Conservation (phyloP, 2,113 vertebrate species). For the Rhinopomastus cyanomelas region DNA sequence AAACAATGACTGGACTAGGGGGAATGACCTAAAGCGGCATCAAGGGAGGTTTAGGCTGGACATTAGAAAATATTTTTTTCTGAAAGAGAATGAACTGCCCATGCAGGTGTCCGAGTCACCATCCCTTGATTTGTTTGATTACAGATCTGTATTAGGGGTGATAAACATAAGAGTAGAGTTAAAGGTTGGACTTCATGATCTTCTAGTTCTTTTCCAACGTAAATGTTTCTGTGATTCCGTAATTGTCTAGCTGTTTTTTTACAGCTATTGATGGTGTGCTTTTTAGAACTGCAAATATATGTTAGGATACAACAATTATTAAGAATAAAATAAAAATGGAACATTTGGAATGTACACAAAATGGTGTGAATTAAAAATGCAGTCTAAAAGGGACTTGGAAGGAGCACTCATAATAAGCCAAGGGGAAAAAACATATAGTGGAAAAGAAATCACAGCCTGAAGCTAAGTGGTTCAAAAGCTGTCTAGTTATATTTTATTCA, state of each 20-base stretch:
- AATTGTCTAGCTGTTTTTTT: not conserved
- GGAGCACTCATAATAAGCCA: not conserved
- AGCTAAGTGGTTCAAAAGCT: not conserved
- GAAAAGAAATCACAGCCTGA: not conserved
- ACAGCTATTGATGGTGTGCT: not conserved
- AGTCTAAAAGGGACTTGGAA: not conserved
- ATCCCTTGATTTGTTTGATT: no score
- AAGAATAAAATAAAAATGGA: not conserved
- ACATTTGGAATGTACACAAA: not conserved
- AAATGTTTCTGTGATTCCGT: not conserved
- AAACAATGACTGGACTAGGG: no score
- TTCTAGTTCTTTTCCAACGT: no score
- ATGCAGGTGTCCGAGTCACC: no score
- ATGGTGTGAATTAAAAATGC: not conserved
- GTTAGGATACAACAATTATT: not conserved
- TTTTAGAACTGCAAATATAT: not conserved
- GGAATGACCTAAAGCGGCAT: no score
- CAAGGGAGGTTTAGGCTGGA: no score
- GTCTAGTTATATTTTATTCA: not conserved
- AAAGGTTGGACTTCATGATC: no score
- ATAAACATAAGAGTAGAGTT: no score
- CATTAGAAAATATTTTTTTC: no score
- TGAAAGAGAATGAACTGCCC: no score
- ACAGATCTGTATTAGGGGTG: no score
- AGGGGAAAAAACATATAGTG: not conserved